These are phyloP conservation scores for Orthonyx spaldingii DNA, from an alignment of 2,113 vertebrate genomes.

Conservation along the genomic window DNA sequence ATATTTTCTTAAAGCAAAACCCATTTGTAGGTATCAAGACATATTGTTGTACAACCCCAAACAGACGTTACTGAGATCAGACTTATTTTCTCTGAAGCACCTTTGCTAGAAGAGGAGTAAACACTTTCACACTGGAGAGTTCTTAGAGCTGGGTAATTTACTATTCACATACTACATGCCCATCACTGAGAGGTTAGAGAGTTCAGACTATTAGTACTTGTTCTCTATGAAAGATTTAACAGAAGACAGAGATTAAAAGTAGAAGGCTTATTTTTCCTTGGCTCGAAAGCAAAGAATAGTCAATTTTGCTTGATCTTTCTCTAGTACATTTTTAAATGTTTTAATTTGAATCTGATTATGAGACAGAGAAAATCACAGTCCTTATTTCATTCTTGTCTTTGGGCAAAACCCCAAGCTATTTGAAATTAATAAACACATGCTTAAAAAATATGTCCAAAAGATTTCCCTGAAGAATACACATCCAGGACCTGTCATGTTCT, in stretches of 20 bases:
- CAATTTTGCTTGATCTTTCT: background rate
- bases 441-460: background rate
- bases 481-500: background rate
- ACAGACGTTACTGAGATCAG: background rate
- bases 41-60: background rate
- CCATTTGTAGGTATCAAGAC: background rate
- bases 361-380: background rate
- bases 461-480: background rate
- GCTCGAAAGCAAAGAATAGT: background rate
- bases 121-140: background rate
- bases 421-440: background rate
- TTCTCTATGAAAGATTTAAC: background rate
- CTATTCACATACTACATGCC: background rate
- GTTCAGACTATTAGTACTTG: background rate
- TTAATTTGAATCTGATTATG: background rate
- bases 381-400: background rate
- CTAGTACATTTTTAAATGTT: background rate
- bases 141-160: background rate
- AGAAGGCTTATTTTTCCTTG: background rate
- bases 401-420: background rate
- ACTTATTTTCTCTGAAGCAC: background rate
- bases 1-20: background rate
- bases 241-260: background rate
- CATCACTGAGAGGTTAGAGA: background rate
- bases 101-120: background rate